A percentile compares a stretch with the other conserved stretches of the same genome.
Conservation (phyloP, 1,140 invertebrate species). For the Hyles vespertilio region DNA sequence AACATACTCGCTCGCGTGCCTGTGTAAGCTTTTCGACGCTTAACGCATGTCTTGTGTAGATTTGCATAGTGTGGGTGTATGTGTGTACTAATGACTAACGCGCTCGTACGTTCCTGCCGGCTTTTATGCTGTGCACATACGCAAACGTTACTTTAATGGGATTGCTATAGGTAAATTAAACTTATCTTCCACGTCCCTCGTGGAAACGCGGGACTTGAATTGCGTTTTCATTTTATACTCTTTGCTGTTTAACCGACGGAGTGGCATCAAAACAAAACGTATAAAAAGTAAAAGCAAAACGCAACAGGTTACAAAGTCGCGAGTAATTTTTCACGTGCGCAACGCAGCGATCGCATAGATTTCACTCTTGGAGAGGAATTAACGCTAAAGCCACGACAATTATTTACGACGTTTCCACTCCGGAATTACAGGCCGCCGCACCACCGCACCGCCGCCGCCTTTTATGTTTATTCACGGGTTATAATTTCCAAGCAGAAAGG, state of each 20-base stretch:
- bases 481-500: constrained; percentile 47
- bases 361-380: constrained; percentile 52
- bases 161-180: too few relatives aligned
- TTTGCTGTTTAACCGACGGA: neutral
- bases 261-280: constrained; percentile 5
- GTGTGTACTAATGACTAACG: too few relatives aligned
- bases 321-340: constrained; percentile 29
- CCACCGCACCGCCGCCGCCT: constrained; percentile 26
- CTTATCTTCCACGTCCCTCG: too few relatives aligned
- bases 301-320: constrained; percentile 43
- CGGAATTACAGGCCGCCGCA: constrained; percentile 43
- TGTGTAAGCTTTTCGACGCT: constrained; percentile 17
- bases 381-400: constrained; percentile 53
- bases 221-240: too few relatives aligned
- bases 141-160: too few relatives aligned
- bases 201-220: too few relatives aligned
- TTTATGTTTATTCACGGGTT: constrained; percentile 63
- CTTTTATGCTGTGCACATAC: too few relatives aligned
- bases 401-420: constrained; percentile 55
- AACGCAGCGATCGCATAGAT: constrained; percentile 48
- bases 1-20: constrained; percentile 19
- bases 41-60: constrained; percentile 18
- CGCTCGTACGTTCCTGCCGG: constrained; percentile 1
- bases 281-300: constrained; percentile 3
- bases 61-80: constrained; percentile 1